Percentiles rank a stretch among this genome's conserved stretches.
Evolutionary conservation across 2,113 vertebrate species (phyloP).

Genomic region (Crotalus horridus): DNA sequence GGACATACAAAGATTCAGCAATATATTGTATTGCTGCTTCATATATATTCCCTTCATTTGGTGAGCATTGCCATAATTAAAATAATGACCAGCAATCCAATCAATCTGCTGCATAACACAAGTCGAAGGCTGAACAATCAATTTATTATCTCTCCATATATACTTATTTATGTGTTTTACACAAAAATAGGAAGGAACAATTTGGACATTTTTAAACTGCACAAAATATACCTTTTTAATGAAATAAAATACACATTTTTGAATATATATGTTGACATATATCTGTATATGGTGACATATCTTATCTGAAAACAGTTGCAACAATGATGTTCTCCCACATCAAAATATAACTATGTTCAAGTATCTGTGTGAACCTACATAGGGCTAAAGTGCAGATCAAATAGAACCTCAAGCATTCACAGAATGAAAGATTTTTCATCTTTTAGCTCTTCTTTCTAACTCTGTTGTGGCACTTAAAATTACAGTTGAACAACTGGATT

Average conservation of each 20-base stretch:
- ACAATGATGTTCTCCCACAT: neutral
- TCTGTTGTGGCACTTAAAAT: neutral
- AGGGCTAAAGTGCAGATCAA: neutral
- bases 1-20: neutral
- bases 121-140: neutral
- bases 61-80: neutral
- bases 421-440: neutral
- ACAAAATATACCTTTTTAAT: neutral
- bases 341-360: neutral
- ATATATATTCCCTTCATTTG: neutral
- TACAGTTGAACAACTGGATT: constrained; percentile 20
- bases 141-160: neutral
- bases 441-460: neutral
- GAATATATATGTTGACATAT: neutral
- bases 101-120: neutral
- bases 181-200: neutral
- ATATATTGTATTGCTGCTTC: neutral
- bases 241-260: neutral
- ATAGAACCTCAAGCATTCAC: neutral
- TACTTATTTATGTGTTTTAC: neutral
- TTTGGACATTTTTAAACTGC: neutral
- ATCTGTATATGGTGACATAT: neutral
- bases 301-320: neutral
- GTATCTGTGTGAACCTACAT: neutral
- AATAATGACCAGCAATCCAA: neutral